phyloP scores from a whole-genome alignment of 2,113 vertebrate species.

The Brachirus orientalis region DNA sequence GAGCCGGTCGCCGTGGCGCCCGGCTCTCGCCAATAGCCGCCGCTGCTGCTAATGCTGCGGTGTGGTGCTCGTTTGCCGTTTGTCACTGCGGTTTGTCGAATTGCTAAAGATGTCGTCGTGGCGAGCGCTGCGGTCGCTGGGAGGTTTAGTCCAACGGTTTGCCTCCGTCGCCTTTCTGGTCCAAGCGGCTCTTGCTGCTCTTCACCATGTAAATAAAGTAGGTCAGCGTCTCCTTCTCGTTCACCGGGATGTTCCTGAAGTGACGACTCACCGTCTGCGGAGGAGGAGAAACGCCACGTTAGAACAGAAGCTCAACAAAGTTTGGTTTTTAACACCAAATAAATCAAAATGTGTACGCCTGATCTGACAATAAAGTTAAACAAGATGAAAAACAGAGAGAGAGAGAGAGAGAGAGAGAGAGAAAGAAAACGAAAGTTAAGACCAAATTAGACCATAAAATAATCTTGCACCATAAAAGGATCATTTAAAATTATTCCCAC shows the following conservation, averaged over 20 bases:
- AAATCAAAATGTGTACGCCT: too few species aligned
- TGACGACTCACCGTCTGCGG: slow-evolving; percentile 96
- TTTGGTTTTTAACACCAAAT: too few species aligned
- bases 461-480: too few species aligned
- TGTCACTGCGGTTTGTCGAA: background rate
- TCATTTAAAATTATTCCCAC: too few species aligned
- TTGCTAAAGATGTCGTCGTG: background rate
- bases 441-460: too few species aligned
- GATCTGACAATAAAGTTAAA: too few species aligned
- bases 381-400: too few species aligned
- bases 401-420: too few species aligned
- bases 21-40: too few species aligned
- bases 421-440: too few species aligned
- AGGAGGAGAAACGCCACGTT: background rate
- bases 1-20: slow-evolving; percentile 10
- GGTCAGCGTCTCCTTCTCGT: slow-evolving; percentile 97
- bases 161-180: slow-evolving; percentile 91
- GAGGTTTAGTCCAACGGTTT: slow-evolving; percentile 90
- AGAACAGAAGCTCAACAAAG: too few species aligned
- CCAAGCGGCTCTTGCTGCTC: slow-evolving; percentile 95
- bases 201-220: slow-evolving; percentile 99
- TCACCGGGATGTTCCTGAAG: slow-evolving; percentile 98
- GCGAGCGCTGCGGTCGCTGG: background rate
- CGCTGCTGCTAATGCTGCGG: too few species aligned
- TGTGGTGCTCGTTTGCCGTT: background rate